A percentile compares a stretch with the other conserved stretches of the same genome.
phyloP scores from a whole-genome alignment of 2,797 vertebrate genomes.

The Netta rufina region DNA sequence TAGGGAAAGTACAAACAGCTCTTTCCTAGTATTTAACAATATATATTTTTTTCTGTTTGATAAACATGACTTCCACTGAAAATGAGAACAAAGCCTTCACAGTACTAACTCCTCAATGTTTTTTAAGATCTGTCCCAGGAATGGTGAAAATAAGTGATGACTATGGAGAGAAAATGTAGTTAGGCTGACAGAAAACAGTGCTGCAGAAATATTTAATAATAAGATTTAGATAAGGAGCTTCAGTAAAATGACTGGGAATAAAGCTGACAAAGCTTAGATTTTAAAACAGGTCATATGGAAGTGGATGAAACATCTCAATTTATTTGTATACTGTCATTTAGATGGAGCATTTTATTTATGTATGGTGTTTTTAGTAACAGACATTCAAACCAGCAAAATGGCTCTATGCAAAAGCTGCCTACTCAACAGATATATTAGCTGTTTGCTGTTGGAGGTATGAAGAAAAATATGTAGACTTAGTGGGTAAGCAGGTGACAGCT shows the following conservation, averaged over 20 bases:
- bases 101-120: neutral
- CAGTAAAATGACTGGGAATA: neutral
- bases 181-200: neutral
- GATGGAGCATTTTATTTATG: neutral
- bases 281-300: neutral
- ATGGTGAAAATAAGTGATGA: neutral
- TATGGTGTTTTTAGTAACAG: neutral
- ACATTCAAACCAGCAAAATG: neutral
- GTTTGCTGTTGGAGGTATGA: neutral
- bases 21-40: neutral
- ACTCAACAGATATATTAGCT: neutral
- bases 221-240: neutral
- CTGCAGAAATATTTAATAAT: neutral
- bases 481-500: neutral
- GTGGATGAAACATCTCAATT: neutral
- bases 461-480: neutral
- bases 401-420: neutral
- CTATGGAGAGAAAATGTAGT: neutral
- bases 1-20: neutral
- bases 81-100: neutral
- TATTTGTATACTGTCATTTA: neutral
- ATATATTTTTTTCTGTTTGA: neutral
- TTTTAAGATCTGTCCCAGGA: neutral
- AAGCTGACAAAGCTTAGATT: neutral
- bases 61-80: neutral